A percentile compares a stretch with the other conserved stretches of the same genome.
Evolutionary conservation across 2,797 vertebrate genomes (phyloP).

Genomic region (Triplophysa bombifrons): DNA sequence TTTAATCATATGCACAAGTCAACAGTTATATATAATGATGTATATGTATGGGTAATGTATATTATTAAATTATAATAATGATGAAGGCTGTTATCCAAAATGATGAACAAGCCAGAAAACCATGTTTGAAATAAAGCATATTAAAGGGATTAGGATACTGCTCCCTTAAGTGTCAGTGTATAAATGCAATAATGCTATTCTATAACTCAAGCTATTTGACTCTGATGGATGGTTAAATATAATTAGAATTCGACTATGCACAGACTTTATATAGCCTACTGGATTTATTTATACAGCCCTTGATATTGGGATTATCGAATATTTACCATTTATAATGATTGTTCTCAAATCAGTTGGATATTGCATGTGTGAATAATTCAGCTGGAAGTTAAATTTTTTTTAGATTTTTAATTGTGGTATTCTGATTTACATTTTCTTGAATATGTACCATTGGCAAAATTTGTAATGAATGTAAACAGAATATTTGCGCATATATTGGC

Average conservation of each 20-base stretch:
- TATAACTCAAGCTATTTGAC: neutral
- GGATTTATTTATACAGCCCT: neutral
- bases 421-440: too few species aligned
- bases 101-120: too few species aligned
- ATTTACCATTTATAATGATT: neutral
- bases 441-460: too few species aligned
- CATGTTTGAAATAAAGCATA: too few species aligned
- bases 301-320: conserved; percentile 1
- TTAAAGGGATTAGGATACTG: neutral
- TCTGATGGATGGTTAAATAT: conserved; percentile 18
- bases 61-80: neutral
- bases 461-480: too few species aligned
- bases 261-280: neutral
- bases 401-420: too few species aligned
- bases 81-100: too few species aligned
- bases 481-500: too few species aligned
- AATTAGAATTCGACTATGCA: neutral
- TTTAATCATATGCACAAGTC: too few species aligned
- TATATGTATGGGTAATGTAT: too few species aligned
- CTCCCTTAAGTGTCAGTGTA: neutral
- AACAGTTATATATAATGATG: too few species aligned
- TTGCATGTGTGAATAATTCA: conserved; percentile 6
- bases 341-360: neutral
- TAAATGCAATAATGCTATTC: conserved; percentile 1
- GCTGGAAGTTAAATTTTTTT: neutral